Conservation (phyloP, 1,140 invertebrate species). For the Bactericera cockerelli region DNA sequence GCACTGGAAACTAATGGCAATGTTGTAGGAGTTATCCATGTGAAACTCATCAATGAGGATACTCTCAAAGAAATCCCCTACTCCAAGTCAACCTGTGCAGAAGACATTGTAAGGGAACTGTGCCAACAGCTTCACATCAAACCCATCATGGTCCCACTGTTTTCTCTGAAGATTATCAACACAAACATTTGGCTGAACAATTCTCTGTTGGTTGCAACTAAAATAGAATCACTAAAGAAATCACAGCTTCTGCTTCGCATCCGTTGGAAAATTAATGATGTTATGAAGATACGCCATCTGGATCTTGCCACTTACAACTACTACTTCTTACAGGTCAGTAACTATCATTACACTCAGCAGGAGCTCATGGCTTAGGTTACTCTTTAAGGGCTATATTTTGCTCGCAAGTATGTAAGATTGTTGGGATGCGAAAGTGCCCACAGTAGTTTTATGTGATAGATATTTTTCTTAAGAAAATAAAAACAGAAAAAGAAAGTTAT, state of each 20-base stretch:
- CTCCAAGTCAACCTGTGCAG: conserved; percentile 31
- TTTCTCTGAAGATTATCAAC: conserved; percentile 45
- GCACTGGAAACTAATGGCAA: too few species aligned
- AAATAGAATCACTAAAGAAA: conserved; percentile 28
- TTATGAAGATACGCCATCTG: conserved; percentile 44
- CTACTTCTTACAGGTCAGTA: conserved; percentile 54
- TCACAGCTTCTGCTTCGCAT: conserved; percentile 54
- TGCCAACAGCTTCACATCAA: conserved; percentile 52
- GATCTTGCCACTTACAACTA: conserved; percentile 64
- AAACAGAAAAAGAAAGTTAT: too few species aligned
- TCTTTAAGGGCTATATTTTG: too few species aligned
- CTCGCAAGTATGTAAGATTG: too few species aligned
- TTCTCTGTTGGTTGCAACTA: conserved; percentile 34
- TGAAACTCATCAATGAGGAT: not conserved
- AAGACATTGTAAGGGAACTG: conserved; percentile 53
- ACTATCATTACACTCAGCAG: too few species aligned
- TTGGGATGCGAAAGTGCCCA: too few species aligned
- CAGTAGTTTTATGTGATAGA: too few species aligned
- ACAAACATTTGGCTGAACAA: conserved; percentile 46
- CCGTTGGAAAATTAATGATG: conserved; percentile 49
- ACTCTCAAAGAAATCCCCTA: conserved; percentile 4
- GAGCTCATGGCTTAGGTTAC: too few species aligned
- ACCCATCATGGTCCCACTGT: conserved; percentile 57
- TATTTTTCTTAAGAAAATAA: too few species aligned
- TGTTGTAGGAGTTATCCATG: too few species aligned